Base-by-base conservation (phyloP, 2,797 vertebrate genomes). In the Scleropages formosus region DNA sequence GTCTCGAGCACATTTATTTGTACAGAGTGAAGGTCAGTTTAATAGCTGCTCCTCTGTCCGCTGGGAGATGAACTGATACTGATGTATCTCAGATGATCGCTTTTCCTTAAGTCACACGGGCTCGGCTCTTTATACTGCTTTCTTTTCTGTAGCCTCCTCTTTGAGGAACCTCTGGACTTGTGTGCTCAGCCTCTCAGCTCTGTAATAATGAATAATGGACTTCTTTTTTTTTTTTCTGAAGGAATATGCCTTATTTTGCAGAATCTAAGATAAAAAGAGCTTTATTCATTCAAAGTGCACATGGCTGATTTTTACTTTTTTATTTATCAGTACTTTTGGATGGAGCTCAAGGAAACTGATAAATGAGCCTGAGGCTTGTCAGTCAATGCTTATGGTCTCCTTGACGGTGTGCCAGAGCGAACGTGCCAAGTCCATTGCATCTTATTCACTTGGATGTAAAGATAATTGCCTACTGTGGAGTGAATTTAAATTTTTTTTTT, bases 41-140 rank as follows among this genome's bases (percentile, higher is more conserved):
- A 73, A 79, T 78, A 74, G 65, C 49, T 75, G 44, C 72, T 80
- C 77, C 78, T 80, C 72, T 71, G 39, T 65, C 58, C 46, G 65
- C 56, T 63, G 76, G 46, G 56, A 72, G 64, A 75, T 67, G 68
- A 74, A 71, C 49, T 8, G 49, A 24, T 49, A 46, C 31, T n/a
- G 12, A 20, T 72, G 53, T 44, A 39, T 47, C 49, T 65, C 68
- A 44, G 62, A 72, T 51, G 51, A 56, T 39, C 47, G n/a, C 2
- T 75, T 62, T 62, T 76, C 66, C 27, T 31, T n/a, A 26, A 51
- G 39, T 61, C 47, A 24, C 24, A 49, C 24, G 22, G 44, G 59
- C n/a, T 39, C 56, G 4, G 22, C 26, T 47, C 75, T 56, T 76
- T 12, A 51, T 59, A 22, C 31, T 22, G 22, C 15, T n/a, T 60